Evolutionary conservation across 2,797 vertebrate genomes (phyloP), one percentile per base, ranked within the genome.

Genomic region (Channa striata): DNA sequence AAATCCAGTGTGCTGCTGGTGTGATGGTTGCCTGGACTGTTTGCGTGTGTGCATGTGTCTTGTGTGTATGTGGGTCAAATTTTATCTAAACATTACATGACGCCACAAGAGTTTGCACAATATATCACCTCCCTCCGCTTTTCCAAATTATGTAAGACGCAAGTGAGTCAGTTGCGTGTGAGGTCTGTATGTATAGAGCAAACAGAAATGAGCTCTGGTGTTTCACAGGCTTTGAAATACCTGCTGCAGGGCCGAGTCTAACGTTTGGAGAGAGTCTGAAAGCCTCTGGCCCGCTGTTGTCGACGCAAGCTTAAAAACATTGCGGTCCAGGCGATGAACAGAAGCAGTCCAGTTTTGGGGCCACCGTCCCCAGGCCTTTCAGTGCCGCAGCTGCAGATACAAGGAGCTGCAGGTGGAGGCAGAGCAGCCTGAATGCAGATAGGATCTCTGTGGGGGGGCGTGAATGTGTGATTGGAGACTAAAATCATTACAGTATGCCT

Each of bases 401-500:
- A 59, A 61, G 72, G 77, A 80, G 82, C 80, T 77, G 73, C 72
- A 82, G 74, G 69, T 87, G 82, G 77, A 87, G 78, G 74, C 82
- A 76, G 78, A 85, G 82, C 53, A 25, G 68, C 80, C 82, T 91
- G 88, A 84, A 89, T 92, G 84, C 89, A 91, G 92, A 92, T 92
- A 92, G 86, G 78, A 92, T 93, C 90, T 88, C 88, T 69, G 79
- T 71, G 84, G 91, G 92, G 89, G 89, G 84, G 84, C 74, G 53
- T 79, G 87, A 83, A 91, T 73, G 87, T 93, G 93, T 89, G 92
- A 93, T 92, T 83, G 88, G 91, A 93, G 91, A 92, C 91, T 91
- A 94, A 93, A 94, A 94, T 94, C 92, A 93, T 93, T 93, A 93
- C 89, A 81, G 88, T 77, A 81, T 50, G 89, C 89, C 88, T 92